A percentile compares a stretch with the other conserved stretches of the same genome.
Conservation (phyloP, 2,113 vertebrate genomes). For the Otis tarda region DNA sequence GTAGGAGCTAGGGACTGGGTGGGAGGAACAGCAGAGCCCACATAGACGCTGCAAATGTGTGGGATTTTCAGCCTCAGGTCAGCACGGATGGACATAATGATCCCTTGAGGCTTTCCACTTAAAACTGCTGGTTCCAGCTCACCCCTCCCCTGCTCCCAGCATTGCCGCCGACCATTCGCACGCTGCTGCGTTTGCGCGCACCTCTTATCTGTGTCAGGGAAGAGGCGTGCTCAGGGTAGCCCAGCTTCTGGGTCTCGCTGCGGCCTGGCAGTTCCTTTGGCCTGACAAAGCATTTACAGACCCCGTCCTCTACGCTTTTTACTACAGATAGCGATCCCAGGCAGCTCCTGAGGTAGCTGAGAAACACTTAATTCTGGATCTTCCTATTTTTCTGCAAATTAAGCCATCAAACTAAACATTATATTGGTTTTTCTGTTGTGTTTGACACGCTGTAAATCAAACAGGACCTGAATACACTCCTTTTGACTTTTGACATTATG, state of each 20-base stretch:
- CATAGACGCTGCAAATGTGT: not conserved
- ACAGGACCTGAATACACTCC: not conserved
- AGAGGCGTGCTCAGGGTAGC: not conserved
- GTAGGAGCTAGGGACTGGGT: not conserved
- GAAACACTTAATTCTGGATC: not conserved
- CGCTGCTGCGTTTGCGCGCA: not conserved
- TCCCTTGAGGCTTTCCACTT: constrained; percentile 14
- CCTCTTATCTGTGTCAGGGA: not conserved
- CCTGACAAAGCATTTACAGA: not conserved
- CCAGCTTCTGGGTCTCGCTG: not conserved
- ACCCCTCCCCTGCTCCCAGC: not conserved
- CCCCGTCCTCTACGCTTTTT: not conserved
- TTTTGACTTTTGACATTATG: not conserved
- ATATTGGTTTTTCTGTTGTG: not conserved
- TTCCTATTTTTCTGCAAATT: constrained; percentile 5
- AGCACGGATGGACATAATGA: not conserved
- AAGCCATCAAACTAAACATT: not conserved
- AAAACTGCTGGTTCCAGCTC: not conserved
- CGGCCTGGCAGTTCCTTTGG: not conserved
- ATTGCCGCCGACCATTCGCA: accelerated
- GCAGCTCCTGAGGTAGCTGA: not conserved
- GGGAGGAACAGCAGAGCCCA: constrained; percentile 6
- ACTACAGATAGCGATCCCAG: not conserved
- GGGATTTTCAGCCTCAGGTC: constrained; percentile 41
- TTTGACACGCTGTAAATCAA: not conserved